Evolutionary conservation across 2,888 invertebrate genomes (phyloP), one percentile per base, ranked within the genome.

Genomic region (Cheiracanthium punctorium): DNA sequence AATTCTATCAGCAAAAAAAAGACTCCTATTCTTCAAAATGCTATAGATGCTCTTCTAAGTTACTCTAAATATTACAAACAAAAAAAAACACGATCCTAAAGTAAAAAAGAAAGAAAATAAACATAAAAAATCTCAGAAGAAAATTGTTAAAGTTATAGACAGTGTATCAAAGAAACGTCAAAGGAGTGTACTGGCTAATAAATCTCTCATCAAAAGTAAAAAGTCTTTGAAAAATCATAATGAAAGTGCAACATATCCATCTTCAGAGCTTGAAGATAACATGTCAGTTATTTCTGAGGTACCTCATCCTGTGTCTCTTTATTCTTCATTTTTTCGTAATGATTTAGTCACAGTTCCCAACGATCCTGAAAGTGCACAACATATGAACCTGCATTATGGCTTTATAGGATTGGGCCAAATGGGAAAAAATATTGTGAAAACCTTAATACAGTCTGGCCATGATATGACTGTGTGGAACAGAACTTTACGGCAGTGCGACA

Each of bases 351-450:
- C 37, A 4, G 10, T 37, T 37, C 10, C 7, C 10, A 10, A 37
- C 37, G n/a, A n/a, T 37, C 37, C 95, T 90, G 97, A 96, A 92
- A 95, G 96, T 89, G 96, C 98, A 89, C 94, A 94, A 88, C 95
- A 98, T 0, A 96, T 97, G 29, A 94, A 94, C 89, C 94, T 96
- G 92, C 96, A 95, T 91, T 98, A 98, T 91, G 98, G 98, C 33
- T 98, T 98, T 92, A 94, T 98, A 33, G 98, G 98, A 0, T 94
- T 98, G 41, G 98, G 98, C 81, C 96, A 96, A 91, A 98, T 98
- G 96, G 98, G 98, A 73, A 95, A 96, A 87, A 97, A 97, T 32
- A 96, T 98, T 91, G 97, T 98, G 24, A 97, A 97, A 93, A 98
- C 98, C 92, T 94, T 98, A 77, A 94, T 98, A 90, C 95, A 96